phyloP scores from a whole-genome alignment of 1,140 invertebrate species.

The Melitaea cinxia region DNA sequence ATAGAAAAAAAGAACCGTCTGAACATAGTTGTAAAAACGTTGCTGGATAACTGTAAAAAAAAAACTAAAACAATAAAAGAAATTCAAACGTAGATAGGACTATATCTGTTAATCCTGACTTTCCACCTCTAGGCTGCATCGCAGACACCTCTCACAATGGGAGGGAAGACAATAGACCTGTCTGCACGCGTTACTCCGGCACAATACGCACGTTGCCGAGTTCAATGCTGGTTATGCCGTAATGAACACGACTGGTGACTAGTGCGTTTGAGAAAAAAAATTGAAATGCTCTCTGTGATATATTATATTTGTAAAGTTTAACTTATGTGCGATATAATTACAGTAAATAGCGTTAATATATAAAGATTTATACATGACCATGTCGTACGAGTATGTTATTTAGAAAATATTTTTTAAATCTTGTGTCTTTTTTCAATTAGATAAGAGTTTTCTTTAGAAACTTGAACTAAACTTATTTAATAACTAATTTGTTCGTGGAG shows the following conservation, averaged over 20 bases:
- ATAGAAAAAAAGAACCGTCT: no score
- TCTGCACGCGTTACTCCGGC: conserved; percentile 13
- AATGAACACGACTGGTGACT: conserved; percentile 14
- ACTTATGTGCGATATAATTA: no score
- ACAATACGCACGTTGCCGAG: conserved; percentile 9
- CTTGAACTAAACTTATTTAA: no score
- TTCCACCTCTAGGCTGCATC: conserved; percentile 13
- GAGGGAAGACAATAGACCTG: conserved; percentile 5
- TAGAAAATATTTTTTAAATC: no score
- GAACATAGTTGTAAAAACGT: no score
- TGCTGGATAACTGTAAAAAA: neutral
- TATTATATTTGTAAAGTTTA: no score
- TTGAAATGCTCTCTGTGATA: neutral
- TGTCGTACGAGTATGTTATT: no score
- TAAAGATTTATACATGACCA: no score
- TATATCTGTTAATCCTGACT: conserved; percentile 13
- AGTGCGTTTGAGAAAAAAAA: conserved; percentile 2
- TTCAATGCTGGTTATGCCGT: conserved; percentile 11
- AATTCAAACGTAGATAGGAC: conserved; percentile 5
- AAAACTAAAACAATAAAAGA: conserved; percentile 6
- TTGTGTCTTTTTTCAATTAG: no score
- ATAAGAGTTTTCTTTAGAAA: no score
- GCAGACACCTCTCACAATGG: conserved; percentile 12
- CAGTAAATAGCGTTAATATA: no score
- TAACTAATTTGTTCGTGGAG: no score